These are phyloP conservation scores for Siphamia tubifer DNA, from an alignment of 2,113 vertebrate species.

Conservation along the genomic window DNA sequence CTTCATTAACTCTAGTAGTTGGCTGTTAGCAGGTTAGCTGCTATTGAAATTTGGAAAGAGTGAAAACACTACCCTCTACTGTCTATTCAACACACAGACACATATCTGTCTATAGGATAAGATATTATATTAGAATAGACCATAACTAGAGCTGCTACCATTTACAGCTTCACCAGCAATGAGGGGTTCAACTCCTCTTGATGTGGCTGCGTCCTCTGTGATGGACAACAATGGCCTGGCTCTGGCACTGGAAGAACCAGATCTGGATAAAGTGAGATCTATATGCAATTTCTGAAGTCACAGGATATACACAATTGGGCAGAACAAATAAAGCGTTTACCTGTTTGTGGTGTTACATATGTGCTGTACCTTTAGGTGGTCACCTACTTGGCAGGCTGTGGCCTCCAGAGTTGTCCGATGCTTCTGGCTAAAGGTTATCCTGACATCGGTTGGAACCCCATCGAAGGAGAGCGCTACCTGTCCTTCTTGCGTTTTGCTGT, in stretches of 20 bases:
- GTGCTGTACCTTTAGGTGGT: conserved; percentile 84
- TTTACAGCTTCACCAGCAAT: conserved; percentile 92
- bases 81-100: conserved; percentile 8
- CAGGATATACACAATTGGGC: too few species aligned
- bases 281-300: too few species aligned
- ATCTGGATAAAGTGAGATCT: conserved; percentile 89
- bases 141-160: not conserved
- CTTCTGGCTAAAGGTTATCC: conserved; percentile 95
- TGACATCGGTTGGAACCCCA: conserved; percentile 97
- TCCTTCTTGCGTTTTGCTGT: conserved; percentile 97
- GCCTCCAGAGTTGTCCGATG: conserved; percentile 95
- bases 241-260: conserved; percentile 92
- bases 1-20: not conserved
- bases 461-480: conserved; percentile 97
- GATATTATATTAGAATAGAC: not conserved
- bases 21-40: conserved; percentile 9
- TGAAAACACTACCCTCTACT: conserved; percentile 69
- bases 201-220: conserved; percentile 96
- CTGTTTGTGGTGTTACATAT: too few species aligned
- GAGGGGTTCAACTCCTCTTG: conserved; percentile 96
- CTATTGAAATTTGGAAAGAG: not conserved
- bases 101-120: not conserved
- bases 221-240: conserved; percentile 99
- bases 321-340: too few species aligned
- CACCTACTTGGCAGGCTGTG: conserved; percentile 95